phyloP scores from a whole-genome alignment of 2,888 invertebrate genomes.

The Brenthis daphne region DNA sequence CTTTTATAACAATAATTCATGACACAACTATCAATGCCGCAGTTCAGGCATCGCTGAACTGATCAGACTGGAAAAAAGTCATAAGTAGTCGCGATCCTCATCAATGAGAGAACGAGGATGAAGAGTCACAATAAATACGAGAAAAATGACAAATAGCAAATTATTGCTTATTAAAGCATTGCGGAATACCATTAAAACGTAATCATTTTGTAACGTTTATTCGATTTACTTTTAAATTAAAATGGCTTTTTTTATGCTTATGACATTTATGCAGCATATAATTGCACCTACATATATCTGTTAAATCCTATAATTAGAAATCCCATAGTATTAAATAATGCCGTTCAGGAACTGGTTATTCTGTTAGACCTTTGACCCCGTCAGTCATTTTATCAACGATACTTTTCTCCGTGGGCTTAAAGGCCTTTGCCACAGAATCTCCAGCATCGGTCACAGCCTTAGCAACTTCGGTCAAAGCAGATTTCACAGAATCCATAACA shows the following conservation, averaged over 20 bases:
- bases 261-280: not conserved
- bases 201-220: not conserved
- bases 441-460: constrained; percentile 65
- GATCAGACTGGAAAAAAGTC: too few relatives aligned
- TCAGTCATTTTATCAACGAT: constrained; percentile 64
- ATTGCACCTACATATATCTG: constrained; percentile 4
- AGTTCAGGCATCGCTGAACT: too few relatives aligned
- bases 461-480: constrained; percentile 65
- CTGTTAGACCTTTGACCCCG: constrained; percentile 54
- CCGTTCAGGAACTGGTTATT: constrained; percentile 45
- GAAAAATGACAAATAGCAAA: too few relatives aligned
- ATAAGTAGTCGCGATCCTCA: too few relatives aligned
- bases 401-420: constrained; percentile 71
- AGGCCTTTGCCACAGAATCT: constrained; percentile 68
- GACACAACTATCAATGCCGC: too few relatives aligned
- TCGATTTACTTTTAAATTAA: constrained; percentile 7
- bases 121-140: too few relatives aligned
- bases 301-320: constrained; percentile 7
- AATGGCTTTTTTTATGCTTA: constrained; percentile 1
- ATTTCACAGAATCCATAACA: constrained; percentile 69
- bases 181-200: not conserved
- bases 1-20: too few relatives aligned
- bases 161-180: too few relatives aligned
- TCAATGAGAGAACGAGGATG: too few relatives aligned
- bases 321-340: constrained; percentile 9